phyloP scores from a whole-genome alignment of 2,113 vertebrate species.

The Takifugu bimaculatus region DNA sequence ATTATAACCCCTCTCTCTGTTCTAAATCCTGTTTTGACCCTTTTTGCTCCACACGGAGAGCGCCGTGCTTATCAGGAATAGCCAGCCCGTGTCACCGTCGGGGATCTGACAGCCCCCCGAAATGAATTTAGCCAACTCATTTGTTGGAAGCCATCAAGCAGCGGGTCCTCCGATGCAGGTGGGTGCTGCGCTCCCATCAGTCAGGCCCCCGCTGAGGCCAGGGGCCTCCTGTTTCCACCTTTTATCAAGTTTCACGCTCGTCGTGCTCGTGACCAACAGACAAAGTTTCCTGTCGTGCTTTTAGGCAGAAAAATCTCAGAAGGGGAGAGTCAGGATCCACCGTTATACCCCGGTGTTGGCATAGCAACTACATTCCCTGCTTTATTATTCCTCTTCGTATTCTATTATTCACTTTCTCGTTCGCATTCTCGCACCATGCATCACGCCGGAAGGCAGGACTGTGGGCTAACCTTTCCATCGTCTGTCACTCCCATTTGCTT shows the following conservation, averaged over 20 bases:
- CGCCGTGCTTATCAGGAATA: too few relatives aligned
- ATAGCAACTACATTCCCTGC: constrained; percentile 61
- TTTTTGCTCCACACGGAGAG: too few relatives aligned
- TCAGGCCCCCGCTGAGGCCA: background rate
- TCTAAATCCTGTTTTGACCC: too few relatives aligned
- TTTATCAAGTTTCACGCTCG: constrained; percentile 19
- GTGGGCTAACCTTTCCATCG: constrained; percentile 42
- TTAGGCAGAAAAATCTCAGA: constrained; percentile 29
- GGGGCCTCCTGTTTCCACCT: constrained; percentile 3
- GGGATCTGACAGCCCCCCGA: too few relatives aligned
- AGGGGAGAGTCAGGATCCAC: constrained; percentile 25
- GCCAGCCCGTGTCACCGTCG: too few relatives aligned
- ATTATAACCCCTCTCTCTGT: too few relatives aligned
- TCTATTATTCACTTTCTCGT: constrained; percentile 54
- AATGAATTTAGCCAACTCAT: too few relatives aligned
- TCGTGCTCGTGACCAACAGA: constrained; percentile 29
- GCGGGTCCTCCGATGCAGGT: too few relatives aligned
- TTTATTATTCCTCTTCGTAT: constrained; percentile 47
- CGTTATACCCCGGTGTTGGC: constrained; percentile 65
- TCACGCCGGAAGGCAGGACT: constrained; percentile 31
- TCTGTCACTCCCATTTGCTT: constrained; percentile 23
- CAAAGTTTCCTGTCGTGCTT: constrained; percentile 24
- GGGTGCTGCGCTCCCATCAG: too few relatives aligned
- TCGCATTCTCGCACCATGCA: constrained; percentile 37
- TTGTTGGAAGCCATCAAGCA: too few relatives aligned